Evolutionary conservation across 2,797 vertebrate genomes (phyloP).

Genomic region (Mormyrus proboscirostris): DNA sequence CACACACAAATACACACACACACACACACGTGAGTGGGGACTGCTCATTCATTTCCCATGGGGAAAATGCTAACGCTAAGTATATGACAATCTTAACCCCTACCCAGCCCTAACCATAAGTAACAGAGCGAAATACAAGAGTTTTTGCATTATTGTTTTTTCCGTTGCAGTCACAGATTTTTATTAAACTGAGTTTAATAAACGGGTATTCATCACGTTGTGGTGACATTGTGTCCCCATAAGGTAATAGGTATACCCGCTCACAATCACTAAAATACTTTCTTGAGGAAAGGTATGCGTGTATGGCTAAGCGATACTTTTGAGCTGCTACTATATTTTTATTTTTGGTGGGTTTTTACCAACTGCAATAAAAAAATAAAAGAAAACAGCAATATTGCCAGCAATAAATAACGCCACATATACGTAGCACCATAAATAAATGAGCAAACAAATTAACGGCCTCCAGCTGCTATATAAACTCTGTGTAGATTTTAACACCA

Average conservation of each 20-base stretch:
- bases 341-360: not conserved
- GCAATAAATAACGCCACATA: not conserved
- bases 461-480: not conserved
- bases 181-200: not conserved
- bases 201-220: not conserved
- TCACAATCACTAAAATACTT: not conserved
- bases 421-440: not conserved
- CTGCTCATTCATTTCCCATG: not conserved
- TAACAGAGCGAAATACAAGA: not conserved
- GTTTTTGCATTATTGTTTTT: not conserved
- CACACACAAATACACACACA: not conserved
- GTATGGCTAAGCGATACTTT: not conserved
- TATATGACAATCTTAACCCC: not conserved
- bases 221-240: not conserved
- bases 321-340: not conserved
- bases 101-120: not conserved
- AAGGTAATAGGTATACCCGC: not conserved
- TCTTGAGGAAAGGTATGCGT: not conserved
- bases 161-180: not conserved
- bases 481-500: not conserved
- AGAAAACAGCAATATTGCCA: not conserved
- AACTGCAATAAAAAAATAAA: not conserved
- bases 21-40: not conserved
- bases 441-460: not conserved
- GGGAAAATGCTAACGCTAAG: not conserved